phyloP scores from a whole-genome alignment of 2,797 vertebrate species.

The Syngnathus rostellatus region DNA sequence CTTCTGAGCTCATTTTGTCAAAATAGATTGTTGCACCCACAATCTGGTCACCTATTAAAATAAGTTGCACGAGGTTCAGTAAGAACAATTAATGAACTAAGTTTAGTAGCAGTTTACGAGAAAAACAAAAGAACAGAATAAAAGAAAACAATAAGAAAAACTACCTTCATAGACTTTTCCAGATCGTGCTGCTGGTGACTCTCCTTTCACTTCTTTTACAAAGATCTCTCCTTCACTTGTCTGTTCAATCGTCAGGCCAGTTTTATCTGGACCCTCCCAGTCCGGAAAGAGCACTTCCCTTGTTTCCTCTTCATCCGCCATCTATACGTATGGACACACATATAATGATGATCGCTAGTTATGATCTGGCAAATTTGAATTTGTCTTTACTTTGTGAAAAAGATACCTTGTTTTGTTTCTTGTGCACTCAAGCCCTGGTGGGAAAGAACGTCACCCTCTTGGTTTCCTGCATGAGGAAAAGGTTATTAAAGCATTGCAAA shows the following conservation, averaged over 20 bases:
- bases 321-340: slow-evolving; percentile 44
- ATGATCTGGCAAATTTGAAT: neutral
- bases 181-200: slow-evolving; percentile 80
- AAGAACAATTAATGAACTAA: neutral
- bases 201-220: slow-evolving; percentile 81
- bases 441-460: slow-evolving; percentile 33
- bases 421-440: slow-evolving; percentile 34
- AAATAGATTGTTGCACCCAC: slow-evolving; percentile 94
- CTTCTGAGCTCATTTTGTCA: slow-evolving; percentile 85
- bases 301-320: slow-evolving; percentile 83
- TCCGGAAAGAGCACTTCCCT: slow-evolving; percentile 86
- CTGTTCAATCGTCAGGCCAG: slow-evolving; percentile 85
- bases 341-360: slow-evolving; percentile 1
- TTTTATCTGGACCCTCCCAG: slow-evolving; percentile 85
- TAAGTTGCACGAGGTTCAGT: neutral
- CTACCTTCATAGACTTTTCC: slow-evolving; percentile 87
- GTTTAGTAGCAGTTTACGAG: too few species aligned
- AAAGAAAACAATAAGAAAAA: neutral
- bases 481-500: slow-evolving; percentile 5
- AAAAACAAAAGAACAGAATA: neutral
- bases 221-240: slow-evolving; percentile 78
- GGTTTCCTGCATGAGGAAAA: slow-evolving; percentile 49
- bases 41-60: slow-evolving; percentile 82
- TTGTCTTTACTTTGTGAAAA: neutral
- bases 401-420: slow-evolving; percentile 56